A percentile compares a stretch with the other conserved stretches of the same genome.
These are phyloP conservation scores for Prolemur simus DNA, from an alignment of 2,113 vertebrate species.

Conservation along the genomic window DNA sequence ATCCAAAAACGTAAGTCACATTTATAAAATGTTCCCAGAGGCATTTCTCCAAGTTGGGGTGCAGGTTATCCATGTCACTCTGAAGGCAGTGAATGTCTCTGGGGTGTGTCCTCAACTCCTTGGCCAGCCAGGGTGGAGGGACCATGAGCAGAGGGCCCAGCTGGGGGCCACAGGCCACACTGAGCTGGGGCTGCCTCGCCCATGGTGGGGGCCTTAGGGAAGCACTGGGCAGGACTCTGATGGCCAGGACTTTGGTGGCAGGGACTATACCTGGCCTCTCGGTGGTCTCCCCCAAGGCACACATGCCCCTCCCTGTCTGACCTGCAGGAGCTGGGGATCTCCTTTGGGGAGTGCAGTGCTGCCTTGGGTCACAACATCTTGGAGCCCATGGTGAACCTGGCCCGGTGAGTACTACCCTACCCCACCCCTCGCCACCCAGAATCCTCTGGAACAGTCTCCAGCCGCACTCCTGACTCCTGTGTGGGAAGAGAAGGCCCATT, in stretches of 20 bases:
- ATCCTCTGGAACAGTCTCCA: neutral
- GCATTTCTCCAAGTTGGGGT: neutral
- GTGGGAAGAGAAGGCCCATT: neutral
- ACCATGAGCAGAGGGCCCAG: neutral
- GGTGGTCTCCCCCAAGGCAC: neutral
- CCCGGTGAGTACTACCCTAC: slow-evolving; percentile 85
- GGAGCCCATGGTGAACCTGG: slow-evolving; percentile 86
- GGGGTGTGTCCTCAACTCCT: neutral
- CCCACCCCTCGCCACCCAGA: neutral
- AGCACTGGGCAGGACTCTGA: neutral
- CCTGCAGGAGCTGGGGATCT: slow-evolving; percentile 87
- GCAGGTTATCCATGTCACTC: accelerated
- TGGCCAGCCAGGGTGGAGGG: neutral
- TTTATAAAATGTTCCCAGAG: neutral
- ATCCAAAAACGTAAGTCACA: neutral
- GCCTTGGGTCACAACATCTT: slow-evolving; percentile 91
- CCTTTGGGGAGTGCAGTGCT: slow-evolving; percentile 94
- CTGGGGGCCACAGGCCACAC: neutral
- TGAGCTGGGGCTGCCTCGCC: accelerated
- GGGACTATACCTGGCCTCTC: neutral
- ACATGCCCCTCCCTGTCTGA: accelerated
- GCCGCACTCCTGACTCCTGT: neutral
- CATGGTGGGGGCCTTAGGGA: accelerated
- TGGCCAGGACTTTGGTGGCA: accelerated
- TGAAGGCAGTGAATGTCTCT: neutral